These are phyloP conservation scores for Tragulus kanchil DNA, from an alignment of 2,113 vertebrate species.

Conservation along the genomic window DNA sequence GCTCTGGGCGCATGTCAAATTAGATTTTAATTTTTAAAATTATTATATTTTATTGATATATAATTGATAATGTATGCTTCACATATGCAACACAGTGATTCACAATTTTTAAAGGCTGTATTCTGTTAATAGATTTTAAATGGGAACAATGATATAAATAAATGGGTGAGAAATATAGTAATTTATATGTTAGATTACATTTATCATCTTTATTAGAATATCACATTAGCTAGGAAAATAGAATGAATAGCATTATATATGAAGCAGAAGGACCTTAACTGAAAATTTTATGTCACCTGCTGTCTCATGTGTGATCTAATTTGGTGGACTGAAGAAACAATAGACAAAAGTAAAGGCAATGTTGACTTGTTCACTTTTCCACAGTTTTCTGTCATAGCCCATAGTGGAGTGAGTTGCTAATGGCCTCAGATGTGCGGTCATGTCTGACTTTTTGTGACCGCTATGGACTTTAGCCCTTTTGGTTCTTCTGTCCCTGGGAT, in stretches of 20 bases:
- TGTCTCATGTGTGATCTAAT: background rate
- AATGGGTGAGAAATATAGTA: background rate
- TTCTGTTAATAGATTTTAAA: background rate
- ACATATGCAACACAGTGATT: background rate
- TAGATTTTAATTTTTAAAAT: background rate
- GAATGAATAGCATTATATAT: background rate
- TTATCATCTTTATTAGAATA: background rate
- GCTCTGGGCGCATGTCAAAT: too few relatives aligned
- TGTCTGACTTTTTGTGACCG: fast-evolving
- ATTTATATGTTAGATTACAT: background rate
- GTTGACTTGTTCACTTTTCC: background rate
- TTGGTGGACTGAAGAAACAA: background rate
- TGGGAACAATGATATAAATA: background rate
- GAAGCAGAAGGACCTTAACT: background rate
- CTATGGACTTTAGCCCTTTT: background rate
- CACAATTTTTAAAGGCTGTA: background rate
- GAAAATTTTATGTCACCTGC: background rate
- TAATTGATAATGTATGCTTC: background rate
- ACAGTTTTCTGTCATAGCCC: background rate
- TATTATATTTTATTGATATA: background rate
- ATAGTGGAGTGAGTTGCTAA: background rate
- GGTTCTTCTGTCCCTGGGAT: background rate
- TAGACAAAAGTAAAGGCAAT: background rate
- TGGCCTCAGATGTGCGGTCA: background rate
- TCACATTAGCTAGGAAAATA: background rate